These are phyloP conservation scores for Pteronotus mesoamericanus DNA, from an alignment of 2,797 vertebrate genomes.

Conservation along the genomic window DNA sequence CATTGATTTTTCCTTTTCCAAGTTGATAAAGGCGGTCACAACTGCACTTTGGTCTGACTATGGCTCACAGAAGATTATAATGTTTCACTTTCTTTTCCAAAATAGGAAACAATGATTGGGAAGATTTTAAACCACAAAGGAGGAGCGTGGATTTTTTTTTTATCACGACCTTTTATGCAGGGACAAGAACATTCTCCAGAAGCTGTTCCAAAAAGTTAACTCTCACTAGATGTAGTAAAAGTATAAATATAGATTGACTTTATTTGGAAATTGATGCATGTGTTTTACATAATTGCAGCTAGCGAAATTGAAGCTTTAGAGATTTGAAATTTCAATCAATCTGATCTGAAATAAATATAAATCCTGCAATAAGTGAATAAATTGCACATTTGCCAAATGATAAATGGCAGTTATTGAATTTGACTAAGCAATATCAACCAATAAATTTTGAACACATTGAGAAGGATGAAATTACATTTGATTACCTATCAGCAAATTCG, in stretches of 20 bases:
- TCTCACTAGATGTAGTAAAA: slow-evolving; percentile 42
- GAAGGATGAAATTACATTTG: slow-evolving; percentile 46
- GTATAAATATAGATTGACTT: slow-evolving; percentile 53
- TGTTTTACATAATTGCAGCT: slow-evolving; percentile 50
- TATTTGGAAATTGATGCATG: slow-evolving; percentile 56
- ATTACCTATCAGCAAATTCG: slow-evolving; percentile 54
- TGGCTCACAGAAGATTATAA: not conserved
- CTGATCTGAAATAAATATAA: slow-evolving; percentile 58
- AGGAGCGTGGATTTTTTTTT: not conserved
- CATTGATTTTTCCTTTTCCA: not conserved
- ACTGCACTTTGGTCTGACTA: not conserved
- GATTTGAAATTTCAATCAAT: slow-evolving; percentile 63
- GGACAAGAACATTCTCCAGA: slow-evolving; percentile 6
- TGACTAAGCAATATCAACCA: slow-evolving; percentile 34
- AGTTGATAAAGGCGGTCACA: not conserved
- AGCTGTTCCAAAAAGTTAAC: slow-evolving; percentile 12
- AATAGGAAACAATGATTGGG: not conserved
- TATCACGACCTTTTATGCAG: not conserved
- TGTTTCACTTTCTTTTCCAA: not conserved
- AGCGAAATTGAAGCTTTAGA: slow-evolving; percentile 52
- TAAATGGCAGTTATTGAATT: slow-evolving; percentile 63
- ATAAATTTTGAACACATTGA: slow-evolving; percentile 51
- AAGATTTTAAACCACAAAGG: slow-evolving; percentile 33
- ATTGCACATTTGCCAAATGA: slow-evolving; percentile 53
- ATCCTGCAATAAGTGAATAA: slow-evolving; percentile 49